Evolutionary conservation across 2,113 vertebrate species (phyloP).

Genomic region (Hippocampus guttulatus): DNA sequence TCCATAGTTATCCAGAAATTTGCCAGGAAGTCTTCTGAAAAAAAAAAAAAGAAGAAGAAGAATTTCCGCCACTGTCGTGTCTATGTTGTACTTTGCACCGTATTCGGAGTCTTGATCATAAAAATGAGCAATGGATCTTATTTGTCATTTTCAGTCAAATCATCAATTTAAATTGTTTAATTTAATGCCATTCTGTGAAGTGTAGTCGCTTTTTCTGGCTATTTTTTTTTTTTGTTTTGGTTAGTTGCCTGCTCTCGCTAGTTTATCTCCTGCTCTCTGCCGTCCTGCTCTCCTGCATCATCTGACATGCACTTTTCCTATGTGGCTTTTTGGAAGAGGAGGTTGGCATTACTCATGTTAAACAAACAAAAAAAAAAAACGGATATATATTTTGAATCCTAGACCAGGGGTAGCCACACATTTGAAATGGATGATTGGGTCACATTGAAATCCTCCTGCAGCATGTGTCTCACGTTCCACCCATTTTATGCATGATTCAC

Average conservation of each 20-base stretch:
- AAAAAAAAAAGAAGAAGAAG: background rate
- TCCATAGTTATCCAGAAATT: background rate
- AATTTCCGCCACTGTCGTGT: too few species aligned
- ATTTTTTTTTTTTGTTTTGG: constrained; percentile 21
- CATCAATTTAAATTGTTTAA: background rate
- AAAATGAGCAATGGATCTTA: background rate
- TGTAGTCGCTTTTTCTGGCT: constrained; percentile 20
- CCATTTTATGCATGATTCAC: background rate
- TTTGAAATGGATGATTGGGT: background rate
- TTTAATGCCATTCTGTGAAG: background rate
- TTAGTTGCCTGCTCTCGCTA: background rate
- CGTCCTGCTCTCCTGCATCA: constrained; percentile 16
- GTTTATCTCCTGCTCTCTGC: constrained; percentile 16
- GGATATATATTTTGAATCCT: background rate
- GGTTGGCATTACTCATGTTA: constrained; percentile 12
- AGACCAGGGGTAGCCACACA: background rate
- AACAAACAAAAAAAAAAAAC: background rate
- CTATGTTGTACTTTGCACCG: too few species aligned
- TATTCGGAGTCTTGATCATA: background rate
- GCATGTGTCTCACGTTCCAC: background rate
- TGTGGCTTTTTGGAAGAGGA: constrained; percentile 33
- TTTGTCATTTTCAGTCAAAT: background rate
- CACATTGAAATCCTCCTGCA: background rate
- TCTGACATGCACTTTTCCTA: constrained; percentile 41
- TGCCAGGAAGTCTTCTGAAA: background rate